Percentiles rank a stretch among this genome's conserved stretches.
Conservation (phyloP, 1,140 invertebrate species). For the Stenopsyche tienmushanensis region DNA sequence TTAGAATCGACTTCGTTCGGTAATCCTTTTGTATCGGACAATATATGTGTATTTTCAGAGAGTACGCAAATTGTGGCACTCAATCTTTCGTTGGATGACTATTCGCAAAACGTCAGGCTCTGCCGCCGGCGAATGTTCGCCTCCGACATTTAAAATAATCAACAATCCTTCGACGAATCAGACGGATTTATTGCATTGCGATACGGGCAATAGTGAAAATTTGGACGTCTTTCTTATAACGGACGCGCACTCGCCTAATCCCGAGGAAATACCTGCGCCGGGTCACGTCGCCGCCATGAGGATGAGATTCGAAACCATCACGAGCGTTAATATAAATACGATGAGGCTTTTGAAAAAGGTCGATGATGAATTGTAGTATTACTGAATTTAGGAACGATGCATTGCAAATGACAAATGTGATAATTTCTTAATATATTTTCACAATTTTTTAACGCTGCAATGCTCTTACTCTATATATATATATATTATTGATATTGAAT, state of each 20-base stretch:
- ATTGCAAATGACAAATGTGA: too few species aligned
- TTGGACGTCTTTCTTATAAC: conserved; percentile 15
- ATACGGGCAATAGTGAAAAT: conserved; percentile 24
- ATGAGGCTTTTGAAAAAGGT: conserved; percentile 37
- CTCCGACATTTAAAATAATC: neutral
- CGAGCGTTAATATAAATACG: conserved; percentile 39
- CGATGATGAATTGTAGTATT: conserved; percentile 30
- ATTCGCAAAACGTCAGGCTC: neutral
- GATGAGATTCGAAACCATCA: conserved; percentile 54
- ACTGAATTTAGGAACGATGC: too few species aligned
- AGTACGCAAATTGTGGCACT: neutral
- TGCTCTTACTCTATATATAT: too few species aligned
- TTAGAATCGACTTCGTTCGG: too few species aligned
- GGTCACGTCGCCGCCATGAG: conserved; percentile 56
- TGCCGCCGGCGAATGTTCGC: neutral
- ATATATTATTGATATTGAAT: too few species aligned
- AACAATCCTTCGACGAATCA: conserved; percentile 30
- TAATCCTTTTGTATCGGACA: too few species aligned
- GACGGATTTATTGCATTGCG: conserved; percentile 29
- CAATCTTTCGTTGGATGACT: neutral
- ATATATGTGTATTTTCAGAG: too few species aligned
- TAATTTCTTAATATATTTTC: too few species aligned
- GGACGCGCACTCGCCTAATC: conserved; percentile 35
- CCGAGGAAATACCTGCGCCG: conserved; percentile 41
- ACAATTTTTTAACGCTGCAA: too few species aligned